phyloP scores from a whole-genome alignment of 1,140 invertebrate genomes.

The Bombus terrestris region DNA sequence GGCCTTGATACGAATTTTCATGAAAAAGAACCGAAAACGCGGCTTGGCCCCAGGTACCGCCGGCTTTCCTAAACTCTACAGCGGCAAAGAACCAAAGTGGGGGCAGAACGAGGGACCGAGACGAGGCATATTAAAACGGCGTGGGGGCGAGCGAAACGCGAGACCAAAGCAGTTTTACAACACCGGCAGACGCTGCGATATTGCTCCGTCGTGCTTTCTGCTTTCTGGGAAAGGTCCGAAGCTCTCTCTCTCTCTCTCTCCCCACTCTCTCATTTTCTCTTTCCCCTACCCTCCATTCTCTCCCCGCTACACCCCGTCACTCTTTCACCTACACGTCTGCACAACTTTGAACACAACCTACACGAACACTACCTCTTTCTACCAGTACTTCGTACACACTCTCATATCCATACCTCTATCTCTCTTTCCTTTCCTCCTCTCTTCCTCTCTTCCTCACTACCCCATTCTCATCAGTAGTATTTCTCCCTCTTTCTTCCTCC shows the following conservation, averaged over 20 bases:
- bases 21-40: constrained; percentile 33
- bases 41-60: constrained; percentile 16
- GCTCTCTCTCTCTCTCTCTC: constrained; percentile 15
- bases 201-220: constrained; percentile 69
- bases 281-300: neutral
- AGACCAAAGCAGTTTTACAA: constrained; percentile 75
- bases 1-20: constrained; percentile 58
- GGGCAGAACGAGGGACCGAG: neutral
- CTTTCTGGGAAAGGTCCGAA: constrained; percentile 66
- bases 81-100: neutral
- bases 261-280: neutral
- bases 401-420: neutral
- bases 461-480: constrained; percentile 48
- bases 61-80: constrained; percentile 50
- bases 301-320: neutral
- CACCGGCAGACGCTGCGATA: constrained; percentile 66
- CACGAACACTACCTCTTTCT: constrained; percentile 33
- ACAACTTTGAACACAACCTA: constrained; percentile 35
- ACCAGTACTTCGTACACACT: neutral
- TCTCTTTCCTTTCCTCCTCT: neutral
- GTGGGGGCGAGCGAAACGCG: constrained; percentile 12
- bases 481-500: neutral
- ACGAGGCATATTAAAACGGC: constrained; percentile 11
- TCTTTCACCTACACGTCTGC: constrained; percentile 27
- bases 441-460: constrained; percentile 5